Evolutionary conservation across 2,113 vertebrate species (phyloP), one percentile per base, ranked within the genome.

Genomic region (Hemicordylus capensis): DNA sequence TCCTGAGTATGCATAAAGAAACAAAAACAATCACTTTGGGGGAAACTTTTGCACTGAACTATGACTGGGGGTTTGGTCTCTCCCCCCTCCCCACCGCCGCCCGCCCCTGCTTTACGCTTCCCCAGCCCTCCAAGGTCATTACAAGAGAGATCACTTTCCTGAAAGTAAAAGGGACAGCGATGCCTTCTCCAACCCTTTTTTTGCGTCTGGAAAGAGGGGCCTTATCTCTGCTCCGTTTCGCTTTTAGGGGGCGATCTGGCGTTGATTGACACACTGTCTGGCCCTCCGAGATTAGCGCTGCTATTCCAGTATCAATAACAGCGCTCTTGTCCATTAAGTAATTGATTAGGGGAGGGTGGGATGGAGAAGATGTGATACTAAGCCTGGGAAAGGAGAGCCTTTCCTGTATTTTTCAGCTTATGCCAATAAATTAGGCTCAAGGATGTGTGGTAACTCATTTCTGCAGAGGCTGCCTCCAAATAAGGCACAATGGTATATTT

Each of bases 41-140:
- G n/a, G n/a, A n/a, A n/a, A n/a, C n/a, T 78, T 31, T 44, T 15
- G 59, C 20, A 5, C 31, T 34, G 31, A 51, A 63, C 10, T 31
- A 78, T 78, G 19, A 10, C 6, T 8, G 4, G 20, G 2, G 4
- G 31, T 37, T 72, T 37, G 86, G n/a, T n/a, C n/a, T n/a, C n/a
- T n/a, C n/a, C n/a, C n/a, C n/a, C n/a, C n/a, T n/a, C n/a, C n/a
- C n/a, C n/a, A n/a, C n/a, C n/a, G n/a, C n/a, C n/a, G n/a, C n/a
- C n/a, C n/a, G n/a, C n/a, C n/a, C n/a, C n/a, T n/a, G n/a, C n/a
- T n/a, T n/a, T n/a, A n/a, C 3, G 63, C 75, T 58, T 42, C 58
- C n/a, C 46, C 84, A 58, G n/a, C 76, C 64, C 34, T 87, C 77
- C 87, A 89, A 92, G 91, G 91, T 93, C 95, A 92, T 14, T 92